These are phyloP conservation scores for Benitochromis conjunctus DNA, from an alignment of 2,113 vertebrate species.

Conservation along the genomic window DNA sequence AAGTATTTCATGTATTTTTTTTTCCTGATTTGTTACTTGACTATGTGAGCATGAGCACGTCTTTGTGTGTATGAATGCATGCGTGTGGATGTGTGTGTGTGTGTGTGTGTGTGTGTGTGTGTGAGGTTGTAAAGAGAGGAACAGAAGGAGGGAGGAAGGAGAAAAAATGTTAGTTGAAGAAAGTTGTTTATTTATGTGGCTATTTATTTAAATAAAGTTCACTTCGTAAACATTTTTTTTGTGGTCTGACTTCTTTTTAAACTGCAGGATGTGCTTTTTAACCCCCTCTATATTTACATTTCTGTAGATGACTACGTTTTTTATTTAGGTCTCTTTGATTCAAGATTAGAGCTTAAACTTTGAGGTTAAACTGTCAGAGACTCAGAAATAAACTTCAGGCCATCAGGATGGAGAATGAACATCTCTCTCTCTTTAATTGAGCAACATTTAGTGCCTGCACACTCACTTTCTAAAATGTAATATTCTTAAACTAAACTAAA, in stretches of 20 bases:
- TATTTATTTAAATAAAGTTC: conserved; percentile 83
- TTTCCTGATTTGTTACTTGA: conserved; percentile 63
- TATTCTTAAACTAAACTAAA: not conserved
- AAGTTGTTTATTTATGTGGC: conserved; percentile 77
- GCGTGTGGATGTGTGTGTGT: not conserved
- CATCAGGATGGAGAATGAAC: not conserved
- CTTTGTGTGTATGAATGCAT: conserved; percentile 1
- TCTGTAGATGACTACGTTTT: not conserved
- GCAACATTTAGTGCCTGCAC: not conserved
- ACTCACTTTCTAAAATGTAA: not conserved
- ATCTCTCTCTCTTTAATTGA: too few relatives aligned
- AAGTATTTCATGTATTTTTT: conserved; percentile 45
- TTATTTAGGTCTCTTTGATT: not conserved
- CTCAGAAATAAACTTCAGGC: not conserved
- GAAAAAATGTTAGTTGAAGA: conserved; percentile 37
- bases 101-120: not conserved
- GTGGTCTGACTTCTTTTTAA: not conserved
- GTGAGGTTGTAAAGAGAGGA: not conserved
- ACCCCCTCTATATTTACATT: not conserved
- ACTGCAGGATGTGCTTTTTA: not conserved
- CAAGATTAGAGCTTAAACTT: not conserved
- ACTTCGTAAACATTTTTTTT: conserved; percentile 53
- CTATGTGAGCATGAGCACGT: conserved; percentile 42
- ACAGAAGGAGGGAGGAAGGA: not conserved
- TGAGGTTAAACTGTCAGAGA: not conserved